Conservation (phyloP, 2,113 vertebrate genomes). For the Arvicanthis niloticus region DNA sequence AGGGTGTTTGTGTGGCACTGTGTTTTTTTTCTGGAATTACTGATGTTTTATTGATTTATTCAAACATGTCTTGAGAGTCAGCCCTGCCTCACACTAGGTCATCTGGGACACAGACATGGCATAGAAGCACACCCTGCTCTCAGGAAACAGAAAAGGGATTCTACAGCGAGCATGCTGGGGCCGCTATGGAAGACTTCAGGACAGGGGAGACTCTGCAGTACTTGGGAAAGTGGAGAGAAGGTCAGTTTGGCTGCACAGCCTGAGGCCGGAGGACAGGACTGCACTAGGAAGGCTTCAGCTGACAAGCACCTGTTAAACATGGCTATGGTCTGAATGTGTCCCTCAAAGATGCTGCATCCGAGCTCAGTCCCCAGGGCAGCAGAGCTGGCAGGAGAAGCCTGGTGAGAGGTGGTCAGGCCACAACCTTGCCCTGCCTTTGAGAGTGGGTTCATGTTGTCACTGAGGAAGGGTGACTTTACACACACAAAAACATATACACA, state of each 20-base stretch:
- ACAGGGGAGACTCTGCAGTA: neutral
- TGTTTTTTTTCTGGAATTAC: neutral
- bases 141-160: neutral
- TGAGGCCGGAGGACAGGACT: neutral
- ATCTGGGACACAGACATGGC: neutral
- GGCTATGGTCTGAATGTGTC: neutral
- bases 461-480: neutral
- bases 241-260: neutral
- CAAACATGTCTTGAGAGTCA: neutral
- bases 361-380: neutral
- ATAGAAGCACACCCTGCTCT: neutral
- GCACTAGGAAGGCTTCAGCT: neutral
- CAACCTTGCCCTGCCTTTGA: neutral
- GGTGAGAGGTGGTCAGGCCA: neutral
- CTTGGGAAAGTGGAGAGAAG: neutral
- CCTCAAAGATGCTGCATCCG: neutral
- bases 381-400: too few species aligned
- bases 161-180: neutral
- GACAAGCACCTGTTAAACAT: neutral
- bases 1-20: neutral
- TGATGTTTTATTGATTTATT: neutral
- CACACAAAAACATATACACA: too few species aligned
- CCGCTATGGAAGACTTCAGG: too few species aligned
- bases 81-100: neutral
- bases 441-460: neutral